phyloP scores from a whole-genome alignment of 2,113 vertebrate genomes.

The Alouatta palliata region DNA sequence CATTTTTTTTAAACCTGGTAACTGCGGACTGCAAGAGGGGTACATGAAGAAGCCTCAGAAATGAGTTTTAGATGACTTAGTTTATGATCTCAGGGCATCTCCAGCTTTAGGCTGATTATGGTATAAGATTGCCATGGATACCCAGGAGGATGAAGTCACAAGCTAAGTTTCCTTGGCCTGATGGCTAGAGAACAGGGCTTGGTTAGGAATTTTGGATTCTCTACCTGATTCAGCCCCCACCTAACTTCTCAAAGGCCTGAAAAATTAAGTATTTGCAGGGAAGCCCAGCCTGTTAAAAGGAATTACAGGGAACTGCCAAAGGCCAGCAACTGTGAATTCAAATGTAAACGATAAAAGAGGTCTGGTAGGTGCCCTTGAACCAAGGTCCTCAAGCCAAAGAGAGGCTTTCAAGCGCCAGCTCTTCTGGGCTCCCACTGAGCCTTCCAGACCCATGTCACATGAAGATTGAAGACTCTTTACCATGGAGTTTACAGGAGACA shows the following conservation, averaged over 20 bases:
- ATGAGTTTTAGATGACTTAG: not conserved
- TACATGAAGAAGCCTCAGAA: not conserved
- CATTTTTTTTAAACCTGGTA: conserved; percentile 17
- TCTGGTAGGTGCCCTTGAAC: too few relatives aligned
- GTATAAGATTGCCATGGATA: not conserved
- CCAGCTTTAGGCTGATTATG: not conserved
- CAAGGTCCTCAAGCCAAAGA: not conserved
- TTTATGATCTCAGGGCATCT: not conserved
- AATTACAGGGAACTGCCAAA: not conserved
- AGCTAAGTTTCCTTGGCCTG: not conserved
- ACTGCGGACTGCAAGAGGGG: not conserved
- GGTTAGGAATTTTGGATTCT: not conserved
- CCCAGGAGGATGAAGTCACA: not conserved
- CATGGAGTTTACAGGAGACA: not conserved
- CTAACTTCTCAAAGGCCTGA: not conserved
- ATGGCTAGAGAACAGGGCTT: not conserved
- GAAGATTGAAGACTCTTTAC: not conserved
- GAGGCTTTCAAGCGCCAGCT: not conserved
- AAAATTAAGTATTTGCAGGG: not conserved
- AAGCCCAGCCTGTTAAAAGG: not conserved
- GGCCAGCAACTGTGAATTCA: not conserved
- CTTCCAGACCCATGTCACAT: not conserved
- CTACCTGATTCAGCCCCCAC: not conserved
- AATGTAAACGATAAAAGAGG: not conserved
- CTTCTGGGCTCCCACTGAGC: not conserved